Conservation (phyloP, 2,797 vertebrate species). For the Acanthornis magna region DNA sequence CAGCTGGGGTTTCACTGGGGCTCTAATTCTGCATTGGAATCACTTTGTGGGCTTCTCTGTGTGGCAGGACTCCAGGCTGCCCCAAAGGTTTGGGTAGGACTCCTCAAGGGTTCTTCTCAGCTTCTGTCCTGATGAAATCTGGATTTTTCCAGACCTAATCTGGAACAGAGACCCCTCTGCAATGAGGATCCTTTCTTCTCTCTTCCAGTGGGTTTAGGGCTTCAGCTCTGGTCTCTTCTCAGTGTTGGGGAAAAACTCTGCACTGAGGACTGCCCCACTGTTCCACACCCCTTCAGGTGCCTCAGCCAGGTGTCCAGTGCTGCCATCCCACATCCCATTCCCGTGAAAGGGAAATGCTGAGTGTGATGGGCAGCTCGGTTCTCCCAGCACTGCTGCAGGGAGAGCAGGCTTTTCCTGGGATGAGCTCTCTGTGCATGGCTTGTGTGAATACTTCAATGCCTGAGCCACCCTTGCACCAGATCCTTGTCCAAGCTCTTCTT, state of each 20-base stretch:
- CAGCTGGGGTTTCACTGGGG: not conserved
- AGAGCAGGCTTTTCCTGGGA: not conserved
- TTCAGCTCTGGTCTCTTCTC: not conserved
- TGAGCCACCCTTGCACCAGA: fast-evolving
- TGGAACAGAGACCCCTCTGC: not conserved
- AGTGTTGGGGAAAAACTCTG: not conserved
- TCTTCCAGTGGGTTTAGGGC: not conserved
- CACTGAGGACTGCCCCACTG: fast-evolving
- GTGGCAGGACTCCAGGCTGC: not conserved
- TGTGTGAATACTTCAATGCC: not conserved
- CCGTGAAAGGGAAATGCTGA: not conserved
- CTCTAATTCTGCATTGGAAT: not conserved
- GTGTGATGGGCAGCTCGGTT: not conserved
- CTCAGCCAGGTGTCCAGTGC: not conserved
- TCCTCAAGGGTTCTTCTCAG: not conserved
- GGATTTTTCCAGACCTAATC: no score
- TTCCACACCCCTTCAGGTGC: not conserved
- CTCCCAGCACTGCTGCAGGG: not conserved
- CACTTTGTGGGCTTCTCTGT: not conserved
- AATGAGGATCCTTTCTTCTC: not conserved
- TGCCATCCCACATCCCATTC: not conserved
- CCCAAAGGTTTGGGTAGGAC: not conserved
- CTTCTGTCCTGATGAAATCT: not conserved
- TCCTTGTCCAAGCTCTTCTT: not conserved
- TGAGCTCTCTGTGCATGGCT: not conserved